A percentile compares a stretch with the other conserved stretches of the same genome.
phyloP scores from a whole-genome alignment of 2,113 vertebrate genomes.

The Apteryx mantelli region DNA sequence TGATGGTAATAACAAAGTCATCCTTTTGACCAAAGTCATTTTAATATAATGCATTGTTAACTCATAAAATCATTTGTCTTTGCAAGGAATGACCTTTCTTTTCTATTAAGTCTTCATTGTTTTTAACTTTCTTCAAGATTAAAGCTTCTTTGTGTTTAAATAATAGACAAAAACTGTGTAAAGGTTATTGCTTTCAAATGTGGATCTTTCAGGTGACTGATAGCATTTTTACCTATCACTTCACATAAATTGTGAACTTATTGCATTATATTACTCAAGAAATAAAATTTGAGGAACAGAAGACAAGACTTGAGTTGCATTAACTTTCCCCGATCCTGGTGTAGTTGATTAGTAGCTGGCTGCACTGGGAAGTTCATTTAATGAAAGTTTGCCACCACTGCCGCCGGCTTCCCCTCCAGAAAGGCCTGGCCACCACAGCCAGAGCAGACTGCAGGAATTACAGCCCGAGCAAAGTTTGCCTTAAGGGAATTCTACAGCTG shows the following conservation, averaged over 20 bases:
- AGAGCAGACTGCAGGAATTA: fast-evolving
- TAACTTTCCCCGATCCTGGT: background rate
- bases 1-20: background rate
- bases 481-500: background rate
- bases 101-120: background rate
- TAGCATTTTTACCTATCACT: background rate
- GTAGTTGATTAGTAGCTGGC: background rate
- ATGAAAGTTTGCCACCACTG: fast-evolving
- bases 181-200: background rate
- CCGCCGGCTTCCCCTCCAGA: background rate
- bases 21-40: background rate
- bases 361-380: fast-evolving
- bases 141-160: fast-evolving
- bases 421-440: background rate
- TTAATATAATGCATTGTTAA: background rate
- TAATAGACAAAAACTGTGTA: background rate
- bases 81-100: background rate
- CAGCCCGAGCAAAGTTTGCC: background rate
- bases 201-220: background rate
- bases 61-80: background rate
- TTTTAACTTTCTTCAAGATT: background rate
- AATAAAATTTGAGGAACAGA: background rate
- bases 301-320: fast-evolving
- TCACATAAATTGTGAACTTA: background rate
- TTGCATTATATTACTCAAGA: fast-evolving